Evolutionary conservation across 2,797 vertebrate genomes (phyloP), one percentile per base, ranked within the genome.

Genomic region (Ctenochaetus hawaiiensis): DNA sequence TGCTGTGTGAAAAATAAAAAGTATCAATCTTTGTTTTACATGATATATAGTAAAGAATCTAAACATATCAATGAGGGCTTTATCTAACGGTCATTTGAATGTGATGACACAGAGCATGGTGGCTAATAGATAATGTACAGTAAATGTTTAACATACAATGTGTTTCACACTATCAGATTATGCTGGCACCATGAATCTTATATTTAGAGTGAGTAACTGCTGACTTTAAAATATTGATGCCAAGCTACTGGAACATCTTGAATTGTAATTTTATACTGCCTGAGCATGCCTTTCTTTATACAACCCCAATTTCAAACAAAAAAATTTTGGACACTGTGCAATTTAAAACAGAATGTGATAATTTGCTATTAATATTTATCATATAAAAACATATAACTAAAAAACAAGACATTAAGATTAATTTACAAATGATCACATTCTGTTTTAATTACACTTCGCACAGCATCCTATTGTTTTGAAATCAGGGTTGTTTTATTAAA

Each of bases 241-340:
- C 44, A 48, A 86, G 69, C 70, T 88, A 83, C 70, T 83, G 80
- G 57, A 71, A 76, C 72, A 48, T 85, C 59, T 83, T 63, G 51
- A 77, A 65, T 73, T 79, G 16, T 84, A 73, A 75, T 85, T 84
- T 84, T 67, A 22, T 81, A 57, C 43, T 49, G 65, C 56, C 62
- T 45, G 63, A 45, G 17, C 45, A 65, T 75, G 17, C 12, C 18
- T 70, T 77, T 82, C 6, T 1, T 78, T 18, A 9, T 41, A 41
- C 11, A 41, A 9, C 39, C 11, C 39, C 39, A 12, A 41, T 41
- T 41, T 34, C 30, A 34, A 7, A 41, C 8, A 41, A 41, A 41
- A 41, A 39, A 41, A 41, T 3, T 11, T 41, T 9, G 39, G 39
- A 41, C 39, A 12, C 39, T 41, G 39, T 41, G 10, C 2, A 41